Base-by-base conservation (phyloP, 2,888 invertebrate genomes). In the Cephus sareptanus region DNA sequence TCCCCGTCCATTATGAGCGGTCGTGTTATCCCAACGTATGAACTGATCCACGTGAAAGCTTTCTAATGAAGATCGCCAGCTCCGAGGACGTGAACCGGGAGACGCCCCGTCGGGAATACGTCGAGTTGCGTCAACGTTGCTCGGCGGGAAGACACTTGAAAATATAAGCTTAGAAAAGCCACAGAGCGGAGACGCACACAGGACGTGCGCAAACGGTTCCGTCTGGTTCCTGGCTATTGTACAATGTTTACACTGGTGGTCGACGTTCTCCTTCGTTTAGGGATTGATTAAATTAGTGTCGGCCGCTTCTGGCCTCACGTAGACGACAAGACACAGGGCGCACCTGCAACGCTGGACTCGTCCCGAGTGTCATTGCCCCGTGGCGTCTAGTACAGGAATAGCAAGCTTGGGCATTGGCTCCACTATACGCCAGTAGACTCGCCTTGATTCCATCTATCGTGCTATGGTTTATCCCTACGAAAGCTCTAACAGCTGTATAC, bases 281-380 rank as follows among this genome's bases (percentile, higher is more conserved):
- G 79, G 80, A 84, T 87, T 84, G 86, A 87, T 87, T 85, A 85
- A 87, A 87, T 87, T 87, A 87, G 85, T 85, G 87, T 81, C 81
- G 82, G 81, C 77, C 83, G 82, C 81, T 78, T 84, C 56, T 56
- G 56, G 56, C 34, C 33, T 71, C 83, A 82, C 83, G 81, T 83
- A 76, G 82, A 80, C 76, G 78, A 76, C 76, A 76, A 78, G 79
- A 12, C 31, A 34, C 71, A 71, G 33, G 71, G 71, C 71, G 71
- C 71, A 71, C 71, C 71, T 71, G 71, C 34, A 71, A 71, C 71
- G 74, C 78, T 80, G 77, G 79, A 81, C 34, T 34, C 79, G 80
- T 79, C 83, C 12, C 75, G 68, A 83, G 86, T 87, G 87, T 87
- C 87, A 87, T 87, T 87, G 87, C 86, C 87, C 87, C 86, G 81